phyloP scores from a whole-genome alignment of 2,797 vertebrate species.

The Menidia menidia region DNA sequence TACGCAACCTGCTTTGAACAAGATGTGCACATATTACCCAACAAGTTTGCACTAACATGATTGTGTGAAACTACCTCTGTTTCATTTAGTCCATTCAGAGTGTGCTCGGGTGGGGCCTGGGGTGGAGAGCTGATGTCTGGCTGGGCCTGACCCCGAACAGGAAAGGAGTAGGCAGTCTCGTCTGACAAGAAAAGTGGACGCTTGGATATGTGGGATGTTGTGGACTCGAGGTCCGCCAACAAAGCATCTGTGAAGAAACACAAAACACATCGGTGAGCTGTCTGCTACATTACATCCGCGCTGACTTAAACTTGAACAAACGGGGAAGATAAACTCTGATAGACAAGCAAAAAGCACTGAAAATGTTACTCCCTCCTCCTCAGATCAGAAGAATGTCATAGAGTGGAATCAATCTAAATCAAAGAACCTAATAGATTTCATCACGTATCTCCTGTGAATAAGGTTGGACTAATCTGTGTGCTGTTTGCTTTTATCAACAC shows the following conservation, averaged over 20 bases:
- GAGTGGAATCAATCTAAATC: background rate
- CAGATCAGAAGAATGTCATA: background rate
- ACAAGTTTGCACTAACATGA: no score
- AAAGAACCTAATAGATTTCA: background rate
- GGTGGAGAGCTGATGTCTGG: slow-evolving; percentile 86
- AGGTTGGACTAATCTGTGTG: background rate
- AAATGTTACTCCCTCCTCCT: background rate
- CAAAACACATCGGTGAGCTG: no score
- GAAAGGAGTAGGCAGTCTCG: slow-evolving; percentile 90
- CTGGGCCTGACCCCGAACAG: slow-evolving; percentile 86
- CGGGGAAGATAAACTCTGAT: background rate
- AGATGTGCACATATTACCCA: background rate
- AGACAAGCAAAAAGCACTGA: background rate
- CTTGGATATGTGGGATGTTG: slow-evolving; percentile 95
- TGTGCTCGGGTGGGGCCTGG: slow-evolving; percentile 83
- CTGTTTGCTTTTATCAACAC: background rate
- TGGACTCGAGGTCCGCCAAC: slow-evolving; percentile 96
- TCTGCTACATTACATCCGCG: background rate
- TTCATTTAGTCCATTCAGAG: slow-evolving; percentile 87
- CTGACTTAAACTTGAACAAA: background rate
- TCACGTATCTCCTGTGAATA: background rate
- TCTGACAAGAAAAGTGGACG: slow-evolving; percentile 90
- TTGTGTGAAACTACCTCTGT: slow-evolving; percentile 56
- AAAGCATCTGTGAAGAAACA: slow-evolving; percentile 86
- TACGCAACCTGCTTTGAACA: background rate